phyloP scores from a whole-genome alignment of 2,888 invertebrate species.

The Microdon myrmicae region DNA sequence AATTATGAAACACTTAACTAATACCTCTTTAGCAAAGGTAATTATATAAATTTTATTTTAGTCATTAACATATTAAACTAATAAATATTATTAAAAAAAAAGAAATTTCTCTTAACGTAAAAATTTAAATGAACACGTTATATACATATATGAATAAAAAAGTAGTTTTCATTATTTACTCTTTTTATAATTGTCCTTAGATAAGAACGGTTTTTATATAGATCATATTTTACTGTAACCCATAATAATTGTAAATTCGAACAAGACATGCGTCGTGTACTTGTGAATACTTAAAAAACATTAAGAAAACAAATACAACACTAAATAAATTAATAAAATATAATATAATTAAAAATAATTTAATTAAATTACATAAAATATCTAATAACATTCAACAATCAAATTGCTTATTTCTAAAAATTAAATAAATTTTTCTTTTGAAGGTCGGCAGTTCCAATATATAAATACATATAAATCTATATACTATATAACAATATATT shows the following conservation, averaged over 20 bases:
- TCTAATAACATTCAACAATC: slow-evolving; percentile 17
- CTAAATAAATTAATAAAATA: neutral
- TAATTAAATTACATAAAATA: slow-evolving; percentile 8
- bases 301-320: slow-evolving; percentile 11
- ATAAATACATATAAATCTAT: slow-evolving; percentile 4
- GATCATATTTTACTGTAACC: too few species aligned
- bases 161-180: slow-evolving; percentile 40
- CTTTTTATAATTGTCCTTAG: slow-evolving; percentile 34
- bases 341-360: slow-evolving; percentile 1
- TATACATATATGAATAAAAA: slow-evolving; percentile 25
- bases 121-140: slow-evolving; percentile 26
- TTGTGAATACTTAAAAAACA: too few species aligned
- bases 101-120: slow-evolving; percentile 40
- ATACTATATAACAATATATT: too few species aligned
- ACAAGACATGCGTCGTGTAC: too few species aligned
- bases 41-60: slow-evolving; percentile 27
- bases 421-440: slow-evolving; percentile 58
- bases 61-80: slow-evolving; percentile 38
- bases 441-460: slow-evolving; percentile 54
- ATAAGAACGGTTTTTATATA: too few species aligned
- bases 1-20: slow-evolving; percentile 47
- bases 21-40: slow-evolving; percentile 49
- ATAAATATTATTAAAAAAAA: slow-evolving; percentile 22
- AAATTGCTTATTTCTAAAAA: slow-evolving; percentile 54
- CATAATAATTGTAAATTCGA: too few species aligned